Evolutionary conservation across 2,888 invertebrate species (phyloP), one percentile per base, ranked within the genome.

Genomic region (Drosophila quinaria): DNA sequence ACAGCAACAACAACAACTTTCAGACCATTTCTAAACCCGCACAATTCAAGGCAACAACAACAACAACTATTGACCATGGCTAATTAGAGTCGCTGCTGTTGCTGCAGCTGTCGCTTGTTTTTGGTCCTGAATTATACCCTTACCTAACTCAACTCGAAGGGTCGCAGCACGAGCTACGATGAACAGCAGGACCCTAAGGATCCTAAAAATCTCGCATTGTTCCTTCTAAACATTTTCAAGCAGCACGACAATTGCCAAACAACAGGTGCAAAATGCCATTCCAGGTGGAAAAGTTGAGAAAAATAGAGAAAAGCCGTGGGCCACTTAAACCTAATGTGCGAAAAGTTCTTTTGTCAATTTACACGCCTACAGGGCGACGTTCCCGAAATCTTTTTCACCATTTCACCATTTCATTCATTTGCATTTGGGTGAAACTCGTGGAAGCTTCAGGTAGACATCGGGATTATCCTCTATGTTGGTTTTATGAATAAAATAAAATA

Each of bases 261-360:
- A 86, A 88, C 90, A 84, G 89, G 89, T 90, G 84, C 69, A 68
- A 78, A 75, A 74, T 74, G 80, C 50, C 44, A 55, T 51, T 29
- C 65, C 77, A 80, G 47, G 35, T 54, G 78, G 68, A 58, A 31
- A 42, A 11, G 19, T 13, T 1, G 22, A 8, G 29, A 8, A 29
- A 29, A 29, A 29, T 8, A 9, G 51, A 39, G 52, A 61, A 56
- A 51, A 60, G 41, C 47, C 56, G 41, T 11, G 59, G 49, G 46
- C 19, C 88, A 77, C 78, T 87, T 78, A 82, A 71, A 74, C 56
- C 82, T 87, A 86, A 89, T 85, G 89, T 92, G 92, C 89, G 91
- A 92, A 91, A 91, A 90, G 80, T 92, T 85, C 76, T 67, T 77
- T 90, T 87, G 90, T 90, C 78, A 75, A 81, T 78, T 87, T 84